A percentile compares a stretch with the other conserved stretches of the same genome.
These are phyloP conservation scores for Crocuta crocuta DNA, from an alignment of 2,113 vertebrate genomes.

Conservation along the genomic window DNA sequence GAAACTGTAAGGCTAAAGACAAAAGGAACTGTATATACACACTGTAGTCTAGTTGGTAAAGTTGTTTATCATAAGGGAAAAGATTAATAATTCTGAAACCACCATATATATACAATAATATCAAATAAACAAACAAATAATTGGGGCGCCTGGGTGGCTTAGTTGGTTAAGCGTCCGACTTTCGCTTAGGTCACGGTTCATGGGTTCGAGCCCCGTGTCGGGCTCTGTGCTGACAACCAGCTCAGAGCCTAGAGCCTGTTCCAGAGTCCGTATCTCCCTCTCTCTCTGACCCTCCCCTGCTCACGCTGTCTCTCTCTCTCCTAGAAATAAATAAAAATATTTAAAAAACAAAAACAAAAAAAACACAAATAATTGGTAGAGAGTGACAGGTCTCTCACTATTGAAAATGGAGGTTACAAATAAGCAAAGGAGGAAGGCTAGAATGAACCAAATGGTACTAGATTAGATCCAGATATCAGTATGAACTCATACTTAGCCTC, in stretches of 20 bases:
- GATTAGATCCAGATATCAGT: neutral
- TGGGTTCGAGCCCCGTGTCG: too few species aligned
- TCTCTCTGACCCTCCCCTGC: too few species aligned
- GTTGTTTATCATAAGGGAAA: neutral
- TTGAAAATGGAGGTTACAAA: neutral
- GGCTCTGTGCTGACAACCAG: too few species aligned
- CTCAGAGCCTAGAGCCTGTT: too few species aligned
- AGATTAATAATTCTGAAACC: constrained; percentile 15
- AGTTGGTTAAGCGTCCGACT: too few species aligned
- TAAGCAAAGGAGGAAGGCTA: neutral
- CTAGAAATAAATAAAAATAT: too few species aligned
- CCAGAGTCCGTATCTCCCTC: too few species aligned
- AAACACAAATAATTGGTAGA: neutral
- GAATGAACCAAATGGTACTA: neutral
- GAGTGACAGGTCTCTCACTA: neutral
- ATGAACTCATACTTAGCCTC: neutral
- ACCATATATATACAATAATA: neutral
- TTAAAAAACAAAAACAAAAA: too few species aligned
- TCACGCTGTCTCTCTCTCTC: too few species aligned
- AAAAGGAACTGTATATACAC: neutral
- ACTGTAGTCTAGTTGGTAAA: neutral
- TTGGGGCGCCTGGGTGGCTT: too few species aligned
- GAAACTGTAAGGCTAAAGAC: neutral
- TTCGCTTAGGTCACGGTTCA: too few species aligned
- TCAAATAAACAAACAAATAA: neutral